Percentiles rank a stretch among this genome's conserved stretches.
These are phyloP conservation scores for Criorhina ranunculi DNA, from an alignment of 2,888 invertebrate species.

Conservation along the genomic window DNA sequence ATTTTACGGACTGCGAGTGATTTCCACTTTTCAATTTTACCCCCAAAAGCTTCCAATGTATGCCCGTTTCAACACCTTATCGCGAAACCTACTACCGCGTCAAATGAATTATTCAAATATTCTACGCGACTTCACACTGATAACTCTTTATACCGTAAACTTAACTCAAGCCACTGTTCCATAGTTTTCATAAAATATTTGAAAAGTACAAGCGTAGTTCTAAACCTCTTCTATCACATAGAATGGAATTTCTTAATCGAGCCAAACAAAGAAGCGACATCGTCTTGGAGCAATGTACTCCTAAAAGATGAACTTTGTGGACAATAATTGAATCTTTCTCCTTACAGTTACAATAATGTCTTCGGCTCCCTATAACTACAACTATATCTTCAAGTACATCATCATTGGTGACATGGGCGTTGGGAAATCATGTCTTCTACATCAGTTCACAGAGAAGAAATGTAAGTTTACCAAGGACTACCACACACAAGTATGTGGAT, in stretches of 20 bases:
- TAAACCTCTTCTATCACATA: not conserved
- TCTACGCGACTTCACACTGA: not conserved
- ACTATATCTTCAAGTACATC: constrained; percentile 99
- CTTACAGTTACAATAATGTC: constrained; percentile 89
- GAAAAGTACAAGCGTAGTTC: not conserved
- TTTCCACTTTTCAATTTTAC: no score
- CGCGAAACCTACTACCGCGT: not conserved
- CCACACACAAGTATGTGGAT: no score
- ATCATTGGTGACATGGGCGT: constrained; percentile 99
- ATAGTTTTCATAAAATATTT: not conserved
- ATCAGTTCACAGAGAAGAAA: constrained; percentile 99
- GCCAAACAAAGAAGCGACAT: constrained; percentile 32
- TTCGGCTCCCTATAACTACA: constrained; percentile 99
- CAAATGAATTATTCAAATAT: constrained; percentile 50
- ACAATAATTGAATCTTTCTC: constrained; percentile 1
- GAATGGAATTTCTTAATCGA: constrained; percentile 52
- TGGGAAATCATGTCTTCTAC: constrained; percentile 99
- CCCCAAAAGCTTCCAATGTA: no score
- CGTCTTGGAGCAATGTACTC: constrained; percentile 52
- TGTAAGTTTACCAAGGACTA: constrained; percentile 90
- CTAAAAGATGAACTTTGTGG: not conserved
- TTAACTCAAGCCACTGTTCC: not conserved
- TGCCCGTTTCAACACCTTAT: constrained; percentile 26
- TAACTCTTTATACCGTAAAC: not conserved
- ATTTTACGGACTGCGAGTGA: no score